A percentile compares a stretch with the other conserved stretches of the same genome.
Conservation (phyloP, 2,797 vertebrate genomes). For the Cossypha polioptera region DNA sequence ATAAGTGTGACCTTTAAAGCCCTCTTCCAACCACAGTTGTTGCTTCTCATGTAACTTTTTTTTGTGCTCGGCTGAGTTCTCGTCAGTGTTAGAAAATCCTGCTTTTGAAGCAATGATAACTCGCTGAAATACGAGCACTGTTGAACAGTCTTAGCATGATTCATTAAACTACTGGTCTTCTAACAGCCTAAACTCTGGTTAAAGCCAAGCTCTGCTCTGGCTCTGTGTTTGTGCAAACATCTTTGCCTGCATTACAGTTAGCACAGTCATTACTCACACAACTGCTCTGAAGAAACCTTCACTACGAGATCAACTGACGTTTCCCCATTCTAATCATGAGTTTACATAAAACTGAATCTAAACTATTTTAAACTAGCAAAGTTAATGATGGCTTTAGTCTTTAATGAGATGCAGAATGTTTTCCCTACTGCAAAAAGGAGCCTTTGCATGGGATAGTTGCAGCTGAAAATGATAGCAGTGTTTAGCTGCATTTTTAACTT, state of each 20-base stretch:
- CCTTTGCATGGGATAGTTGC: constrained; percentile 35
- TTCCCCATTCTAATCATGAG: not conserved
- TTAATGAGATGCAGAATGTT: constrained; percentile 34
- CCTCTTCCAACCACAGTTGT: constrained; percentile 5
- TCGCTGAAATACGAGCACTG: constrained; percentile 25
- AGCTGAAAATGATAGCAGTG: constrained; percentile 70
- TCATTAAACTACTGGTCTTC: constrained; percentile 39
- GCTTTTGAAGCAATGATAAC: not conserved
- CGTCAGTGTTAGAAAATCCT: not conserved
- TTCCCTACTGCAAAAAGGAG: constrained; percentile 41
- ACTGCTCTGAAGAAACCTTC: constrained; percentile 7
- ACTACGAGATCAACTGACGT: not conserved
- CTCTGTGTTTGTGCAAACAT: constrained; percentile 52
- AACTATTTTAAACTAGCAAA: constrained; percentile 21
- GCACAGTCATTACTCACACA: constrained; percentile 25
- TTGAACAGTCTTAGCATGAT: constrained; percentile 10
- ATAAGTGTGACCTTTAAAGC: constrained; percentile 43
- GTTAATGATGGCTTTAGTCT: constrained; percentile 23
- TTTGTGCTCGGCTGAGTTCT: constrained; percentile 1
- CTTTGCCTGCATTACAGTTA: constrained; percentile 44
- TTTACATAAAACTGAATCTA: constrained; percentile 20
- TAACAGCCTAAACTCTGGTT: constrained; percentile 36
- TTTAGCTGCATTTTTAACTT: constrained; percentile 68
- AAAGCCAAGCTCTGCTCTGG: constrained; percentile 42
- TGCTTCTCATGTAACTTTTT: not conserved